These are phyloP conservation scores for Trogon surrucura DNA, from an alignment of 2,113 vertebrate species.

Conservation along the genomic window DNA sequence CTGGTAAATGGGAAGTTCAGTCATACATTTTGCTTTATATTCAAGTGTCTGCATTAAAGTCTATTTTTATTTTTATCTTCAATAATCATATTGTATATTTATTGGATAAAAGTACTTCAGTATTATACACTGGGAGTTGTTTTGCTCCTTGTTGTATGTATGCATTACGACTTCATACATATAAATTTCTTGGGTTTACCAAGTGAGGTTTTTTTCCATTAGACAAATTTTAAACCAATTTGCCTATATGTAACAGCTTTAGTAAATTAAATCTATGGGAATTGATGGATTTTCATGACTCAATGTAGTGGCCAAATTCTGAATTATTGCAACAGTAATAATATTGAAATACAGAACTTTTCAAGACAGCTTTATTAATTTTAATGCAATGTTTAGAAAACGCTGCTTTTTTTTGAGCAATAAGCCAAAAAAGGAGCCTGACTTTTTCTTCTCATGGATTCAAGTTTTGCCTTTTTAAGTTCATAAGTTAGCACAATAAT, in stretches of 20 bases:
- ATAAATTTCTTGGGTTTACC: background rate
- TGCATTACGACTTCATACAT: background rate
- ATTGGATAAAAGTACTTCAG: background rate
- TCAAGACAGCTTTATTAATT: conserved; percentile 40
- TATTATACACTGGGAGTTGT: background rate
- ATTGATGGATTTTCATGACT: background rate
- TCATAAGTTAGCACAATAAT: conserved; percentile 34
- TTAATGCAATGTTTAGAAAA: conserved; percentile 23
- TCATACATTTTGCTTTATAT: background rate
- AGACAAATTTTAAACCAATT: conserved; percentile 3
- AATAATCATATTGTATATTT: background rate
- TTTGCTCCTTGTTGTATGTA: background rate
- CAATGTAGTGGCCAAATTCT: conserved; percentile 4
- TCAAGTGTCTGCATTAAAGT: background rate
- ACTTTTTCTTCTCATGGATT: background rate
- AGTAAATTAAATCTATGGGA: background rate
- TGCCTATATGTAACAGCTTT: background rate
- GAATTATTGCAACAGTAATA: conserved; percentile 27
- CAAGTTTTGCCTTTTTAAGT: conserved; percentile 43
- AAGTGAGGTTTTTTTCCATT: background rate
- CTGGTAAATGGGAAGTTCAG: background rate
- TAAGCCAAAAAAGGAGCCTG: background rate
- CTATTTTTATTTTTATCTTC: background rate
- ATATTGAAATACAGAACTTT: conserved; percentile 8
- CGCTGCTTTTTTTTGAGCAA: conserved; percentile 5